Evolutionary conservation across 2,113 vertebrate genomes (phyloP).

Genomic region (Sardina pilchardus): DNA sequence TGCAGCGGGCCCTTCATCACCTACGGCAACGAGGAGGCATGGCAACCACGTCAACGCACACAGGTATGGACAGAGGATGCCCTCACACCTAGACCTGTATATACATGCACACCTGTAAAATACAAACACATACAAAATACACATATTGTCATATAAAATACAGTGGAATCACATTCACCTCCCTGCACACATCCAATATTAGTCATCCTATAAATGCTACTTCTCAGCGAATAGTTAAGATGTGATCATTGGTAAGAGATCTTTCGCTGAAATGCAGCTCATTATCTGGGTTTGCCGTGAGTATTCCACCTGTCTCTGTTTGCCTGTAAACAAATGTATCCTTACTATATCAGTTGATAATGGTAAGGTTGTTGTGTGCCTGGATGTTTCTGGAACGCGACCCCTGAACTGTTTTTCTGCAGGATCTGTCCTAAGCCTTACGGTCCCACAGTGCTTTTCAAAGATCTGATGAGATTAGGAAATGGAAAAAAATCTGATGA

Average conservation of each 20-base stretch:
- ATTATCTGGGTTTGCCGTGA: no score
- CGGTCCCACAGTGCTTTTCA: background rate
- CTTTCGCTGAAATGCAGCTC: no score
- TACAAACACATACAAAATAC: background rate
- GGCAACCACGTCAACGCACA: conserved; percentile 76
- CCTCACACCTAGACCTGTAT: background rate
- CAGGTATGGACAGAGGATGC: conserved; percentile 56
- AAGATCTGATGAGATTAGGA: background rate
- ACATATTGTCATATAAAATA: background rate
- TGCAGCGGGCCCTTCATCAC: conserved; percentile 75
- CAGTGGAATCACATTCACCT: background rate
- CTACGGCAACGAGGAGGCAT: conserved; percentile 71
- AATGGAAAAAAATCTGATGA: background rate
- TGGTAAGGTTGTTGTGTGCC: background rate
- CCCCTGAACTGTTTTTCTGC: background rate
- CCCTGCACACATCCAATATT: background rate
- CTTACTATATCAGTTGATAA: background rate
- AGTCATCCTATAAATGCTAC: background rate
- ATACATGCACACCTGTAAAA: background rate
- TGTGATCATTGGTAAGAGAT: background rate
- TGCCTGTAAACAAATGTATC: background rate
- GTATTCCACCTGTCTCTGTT: no score
- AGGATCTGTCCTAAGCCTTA: background rate
- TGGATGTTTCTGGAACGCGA: background rate
- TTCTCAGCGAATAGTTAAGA: background rate